These are phyloP conservation scores for Okapia johnstoni DNA, from an alignment of 2,113 vertebrate species.

Conservation along the genomic window DNA sequence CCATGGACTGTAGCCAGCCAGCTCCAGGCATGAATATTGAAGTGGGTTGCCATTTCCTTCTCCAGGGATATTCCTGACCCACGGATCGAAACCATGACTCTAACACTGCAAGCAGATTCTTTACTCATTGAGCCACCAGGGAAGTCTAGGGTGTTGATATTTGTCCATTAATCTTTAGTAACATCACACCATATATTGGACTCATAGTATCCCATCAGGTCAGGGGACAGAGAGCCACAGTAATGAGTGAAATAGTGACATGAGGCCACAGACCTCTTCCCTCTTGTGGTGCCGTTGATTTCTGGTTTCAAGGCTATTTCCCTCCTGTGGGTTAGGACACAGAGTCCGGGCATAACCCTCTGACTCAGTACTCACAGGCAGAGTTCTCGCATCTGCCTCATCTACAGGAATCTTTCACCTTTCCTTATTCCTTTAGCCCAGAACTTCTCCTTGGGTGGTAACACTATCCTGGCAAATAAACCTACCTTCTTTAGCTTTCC, in stretches of 20 bases:
- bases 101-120: background rate
- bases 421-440: background rate
- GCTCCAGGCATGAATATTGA: background rate
- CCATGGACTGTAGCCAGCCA: background rate
- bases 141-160: background rate
- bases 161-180: background rate
- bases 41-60: background rate
- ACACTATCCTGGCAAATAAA: background rate
- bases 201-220: background rate
- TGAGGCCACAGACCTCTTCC: background rate
- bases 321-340: background rate
- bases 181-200: background rate
- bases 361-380: background rate
- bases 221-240: background rate
- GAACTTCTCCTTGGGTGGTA: background rate
- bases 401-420: background rate
- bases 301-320: background rate
- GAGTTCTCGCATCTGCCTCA: background rate
- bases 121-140: background rate
- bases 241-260: background rate
- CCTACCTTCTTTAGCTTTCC: background rate
- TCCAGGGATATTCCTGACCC: background rate
- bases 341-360: background rate
- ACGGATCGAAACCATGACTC: accelerated
- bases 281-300: background rate